Evolutionary conservation across 2,113 vertebrate genomes (phyloP).

Genomic region (Carollia perspicillata): DNA sequence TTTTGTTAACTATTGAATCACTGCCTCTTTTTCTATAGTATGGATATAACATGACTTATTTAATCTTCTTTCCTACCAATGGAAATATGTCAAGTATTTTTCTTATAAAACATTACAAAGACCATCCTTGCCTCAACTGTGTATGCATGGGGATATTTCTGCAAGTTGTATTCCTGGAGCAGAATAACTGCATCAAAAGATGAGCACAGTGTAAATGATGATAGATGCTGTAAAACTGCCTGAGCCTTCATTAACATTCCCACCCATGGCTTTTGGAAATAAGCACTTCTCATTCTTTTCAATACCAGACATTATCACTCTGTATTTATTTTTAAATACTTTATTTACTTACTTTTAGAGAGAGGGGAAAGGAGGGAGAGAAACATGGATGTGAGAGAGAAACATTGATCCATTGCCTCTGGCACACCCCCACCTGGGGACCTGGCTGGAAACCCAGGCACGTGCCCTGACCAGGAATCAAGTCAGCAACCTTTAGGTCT

Average conservation of each 20-base stretch:
- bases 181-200: neutral
- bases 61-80: neutral
- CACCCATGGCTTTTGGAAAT: neutral
- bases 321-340: too few relatives aligned
- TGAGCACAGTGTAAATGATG: neutral
- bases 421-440: too few relatives aligned
- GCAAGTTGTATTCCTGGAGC: neutral
- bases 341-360: too few relatives aligned
- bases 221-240: neutral
- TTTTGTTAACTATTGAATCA: neutral
- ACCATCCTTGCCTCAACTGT: neutral
- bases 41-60: neutral
- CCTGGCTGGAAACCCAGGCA: too few relatives aligned
- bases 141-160: neutral
- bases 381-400: too few relatives aligned
- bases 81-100: neutral
- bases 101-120: neutral
- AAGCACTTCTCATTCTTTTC: neutral
- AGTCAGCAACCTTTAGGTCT: too few relatives aligned
- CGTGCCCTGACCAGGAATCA: too few relatives aligned
- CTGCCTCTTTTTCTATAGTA: neutral
- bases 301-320: neutral
- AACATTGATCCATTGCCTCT: too few relatives aligned
- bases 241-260: neutral
- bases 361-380: too few relatives aligned